phyloP scores from a whole-genome alignment of 2,888 invertebrate species.

The Temnothorax rugatulus region DNA sequence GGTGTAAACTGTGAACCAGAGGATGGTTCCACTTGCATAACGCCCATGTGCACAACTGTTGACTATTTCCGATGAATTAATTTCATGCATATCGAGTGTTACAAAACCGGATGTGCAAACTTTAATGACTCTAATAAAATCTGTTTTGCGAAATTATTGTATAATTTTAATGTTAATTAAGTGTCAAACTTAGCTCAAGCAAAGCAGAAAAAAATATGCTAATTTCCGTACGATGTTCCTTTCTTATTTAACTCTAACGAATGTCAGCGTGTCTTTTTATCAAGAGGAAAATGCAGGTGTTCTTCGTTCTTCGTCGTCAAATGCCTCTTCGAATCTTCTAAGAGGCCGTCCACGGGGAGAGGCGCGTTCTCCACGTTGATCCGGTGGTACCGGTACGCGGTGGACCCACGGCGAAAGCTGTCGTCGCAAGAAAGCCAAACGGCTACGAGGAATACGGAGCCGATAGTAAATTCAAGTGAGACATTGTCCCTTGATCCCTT shows the following conservation, averaged over 20 bases:
- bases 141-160: neutral
- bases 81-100: constrained; percentile 1
- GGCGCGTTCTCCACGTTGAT: constrained; percentile 29
- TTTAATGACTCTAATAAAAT: neutral
- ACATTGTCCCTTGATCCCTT: constrained; percentile 78
- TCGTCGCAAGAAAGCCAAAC: constrained; percentile 75
- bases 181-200: neutral
- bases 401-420: constrained; percentile 60
- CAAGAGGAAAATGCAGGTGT: neutral
- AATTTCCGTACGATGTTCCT: neutral
- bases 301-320: neutral
- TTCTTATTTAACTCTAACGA: neutral
- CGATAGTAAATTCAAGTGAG: constrained; percentile 81
- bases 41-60: neutral
- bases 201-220: neutral
- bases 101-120: neutral
- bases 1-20: constrained; percentile 32
- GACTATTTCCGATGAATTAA: constrained; percentile 15
- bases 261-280: neutral
- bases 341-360: constrained; percentile 7
- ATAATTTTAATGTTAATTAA: neutral
- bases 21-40: constrained; percentile 12
- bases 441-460: constrained; percentile 73
- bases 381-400: constrained; percentile 6
- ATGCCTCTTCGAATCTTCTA: neutral